These are phyloP conservation scores for Pygoscelis antarcticus DNA, from an alignment of 2,113 vertebrate genomes.

Conservation along the genomic window DNA sequence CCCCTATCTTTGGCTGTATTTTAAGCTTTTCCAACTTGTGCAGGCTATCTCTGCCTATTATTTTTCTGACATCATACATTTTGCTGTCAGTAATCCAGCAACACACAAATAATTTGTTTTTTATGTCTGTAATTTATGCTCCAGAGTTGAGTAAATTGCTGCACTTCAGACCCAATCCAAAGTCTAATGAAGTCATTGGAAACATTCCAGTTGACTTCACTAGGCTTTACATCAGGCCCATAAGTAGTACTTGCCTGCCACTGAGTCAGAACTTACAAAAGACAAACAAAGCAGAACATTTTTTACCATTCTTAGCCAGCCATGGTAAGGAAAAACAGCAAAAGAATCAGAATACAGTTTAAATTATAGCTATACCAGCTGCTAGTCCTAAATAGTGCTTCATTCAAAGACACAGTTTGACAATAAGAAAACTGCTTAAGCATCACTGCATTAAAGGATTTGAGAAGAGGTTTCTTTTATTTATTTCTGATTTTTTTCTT, in stretches of 20 bases:
- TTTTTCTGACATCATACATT: conserved; percentile 69
- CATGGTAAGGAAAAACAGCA: background rate
- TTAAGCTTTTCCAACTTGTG: conserved; percentile 40
- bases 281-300: background rate
- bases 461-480: background rate
- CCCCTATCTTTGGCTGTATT: conserved; percentile 29
- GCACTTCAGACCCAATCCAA: conserved; percentile 50
- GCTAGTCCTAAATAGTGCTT: background rate
- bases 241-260: conserved; percentile 29
- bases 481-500: background rate
- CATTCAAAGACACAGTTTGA: background rate
- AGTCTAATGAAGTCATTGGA: conserved; percentile 56
- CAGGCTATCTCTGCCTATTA: conserved; percentile 55
- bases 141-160: conserved; percentile 52
- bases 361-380: background rate
- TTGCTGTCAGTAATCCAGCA: conserved; percentile 59
- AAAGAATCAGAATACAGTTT: background rate
- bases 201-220: conserved; percentile 59
- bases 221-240: conserved; percentile 49
- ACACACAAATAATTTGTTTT: conserved; percentile 64
- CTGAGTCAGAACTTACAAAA: conserved; percentile 32
- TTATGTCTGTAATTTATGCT: conserved; percentile 63
- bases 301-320: background rate
- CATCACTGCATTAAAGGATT: background rate
- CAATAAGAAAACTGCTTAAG: background rate